Conservation (phyloP, 2,888 invertebrate genomes). For the Aphodius sticticus region DNA sequence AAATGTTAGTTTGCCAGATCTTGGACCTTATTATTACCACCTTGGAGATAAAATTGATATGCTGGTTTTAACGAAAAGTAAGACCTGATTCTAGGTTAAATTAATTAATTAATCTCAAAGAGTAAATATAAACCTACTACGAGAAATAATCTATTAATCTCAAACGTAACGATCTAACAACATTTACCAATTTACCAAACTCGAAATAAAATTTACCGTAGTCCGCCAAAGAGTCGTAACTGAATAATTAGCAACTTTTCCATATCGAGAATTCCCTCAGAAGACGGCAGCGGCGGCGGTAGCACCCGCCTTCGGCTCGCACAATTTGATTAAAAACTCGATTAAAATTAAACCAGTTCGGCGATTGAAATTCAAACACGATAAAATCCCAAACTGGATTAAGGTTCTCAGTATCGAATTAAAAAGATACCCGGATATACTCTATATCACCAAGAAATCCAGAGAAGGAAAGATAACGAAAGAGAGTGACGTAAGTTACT, state of each 20-base stretch:
- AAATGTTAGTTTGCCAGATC: too few relatives aligned
- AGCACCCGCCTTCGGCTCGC: not conserved
- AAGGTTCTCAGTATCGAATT: constrained; percentile 22
- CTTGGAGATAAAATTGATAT: too few relatives aligned
- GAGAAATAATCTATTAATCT: not conserved
- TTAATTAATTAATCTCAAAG: not conserved
- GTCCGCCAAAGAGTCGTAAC: not conserved
- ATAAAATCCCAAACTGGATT: constrained; percentile 29
- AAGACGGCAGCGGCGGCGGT: not conserved
- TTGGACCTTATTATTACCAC: too few relatives aligned
- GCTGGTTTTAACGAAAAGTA: not conserved
- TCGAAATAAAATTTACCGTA: not conserved
- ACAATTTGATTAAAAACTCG: constrained; percentile 23
- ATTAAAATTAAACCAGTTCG: constrained; percentile 26
- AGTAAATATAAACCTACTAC: not conserved
- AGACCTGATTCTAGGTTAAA: not conserved
- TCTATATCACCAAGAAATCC: not conserved
- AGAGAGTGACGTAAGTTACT: not conserved
- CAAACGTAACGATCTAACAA: not conserved
- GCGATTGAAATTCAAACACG: constrained; percentile 22
- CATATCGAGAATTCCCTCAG: not conserved
- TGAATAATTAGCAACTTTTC: constrained; percentile 14
- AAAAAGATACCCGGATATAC: constrained; percentile 17
- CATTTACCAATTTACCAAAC: not conserved
- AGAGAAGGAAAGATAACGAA: not conserved